Evolutionary conservation across 2,797 vertebrate genomes (phyloP), one percentile per base, ranked within the genome.

Genomic region (Tapera naevia): DNA sequence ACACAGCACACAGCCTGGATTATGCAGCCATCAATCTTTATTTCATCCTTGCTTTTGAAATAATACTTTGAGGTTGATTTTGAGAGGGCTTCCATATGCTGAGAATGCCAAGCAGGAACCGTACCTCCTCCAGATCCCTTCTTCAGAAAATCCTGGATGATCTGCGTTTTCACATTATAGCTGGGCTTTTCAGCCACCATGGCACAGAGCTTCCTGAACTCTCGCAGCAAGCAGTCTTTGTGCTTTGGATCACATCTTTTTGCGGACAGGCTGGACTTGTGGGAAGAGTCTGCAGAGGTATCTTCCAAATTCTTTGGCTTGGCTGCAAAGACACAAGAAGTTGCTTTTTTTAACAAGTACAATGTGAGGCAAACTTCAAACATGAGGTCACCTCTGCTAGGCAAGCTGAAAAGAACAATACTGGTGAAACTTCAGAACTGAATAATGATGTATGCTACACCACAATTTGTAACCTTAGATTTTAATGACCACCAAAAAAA

Each of bases 121-220:
- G 2, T 72, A 99, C 99, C 99, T 98, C 99, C 99, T 18, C 94
- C 96, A 13, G 98, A 98, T 62, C 99, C 99, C 91, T 99, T 99
- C 95, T 70, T 98, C 60, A 99, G 97, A 88, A 99, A 99, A 95
- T 99, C 98, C 78, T 99, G 98, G 82, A 99, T 99, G 80, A 99
- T 99, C 98, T 99, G 99, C 0, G 99, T 99, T 97, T 99, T 99
- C 18, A 97, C 95, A 2, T 99, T 99, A 97, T 99, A 99, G 97
- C 99, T 98, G 22, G 98, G 98, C 92, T 99, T 98, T 24, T 99
- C 99, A 0, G 99, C 98, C 80, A 99, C 99, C 96, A 95, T 98
- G 60, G 98, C 99, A 1, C 99, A 99, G 32, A 99, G 97, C 94
- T 99, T 99, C 41, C 99, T 98, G 90, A 99, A 99, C 87, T 99